phyloP scores from a whole-genome alignment of 2,113 vertebrate species.

The Pongo pygmaeus region DNA sequence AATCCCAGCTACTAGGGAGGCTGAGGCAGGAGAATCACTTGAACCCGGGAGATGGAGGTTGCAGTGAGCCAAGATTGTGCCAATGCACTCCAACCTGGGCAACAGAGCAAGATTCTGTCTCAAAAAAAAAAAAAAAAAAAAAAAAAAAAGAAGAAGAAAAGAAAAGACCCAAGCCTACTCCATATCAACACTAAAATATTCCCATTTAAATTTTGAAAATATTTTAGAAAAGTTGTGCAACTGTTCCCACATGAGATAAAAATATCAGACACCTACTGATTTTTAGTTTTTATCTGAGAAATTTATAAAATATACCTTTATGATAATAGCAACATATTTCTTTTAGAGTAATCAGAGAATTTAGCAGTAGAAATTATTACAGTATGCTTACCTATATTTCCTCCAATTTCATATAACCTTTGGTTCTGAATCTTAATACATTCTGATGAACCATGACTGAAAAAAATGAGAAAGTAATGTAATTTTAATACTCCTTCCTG shows the following conservation, averaged over 20 bases:
- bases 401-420: constrained; percentile 92
- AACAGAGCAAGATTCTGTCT: no score
- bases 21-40: no score
- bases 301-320: not conserved
- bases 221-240: not conserved
- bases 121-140: no score
- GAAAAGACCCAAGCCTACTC: not conserved
- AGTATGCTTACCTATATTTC: constrained; percentile 90
- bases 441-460: constrained; percentile 79
- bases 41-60: no score
- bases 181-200: not conserved
- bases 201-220: not conserved
- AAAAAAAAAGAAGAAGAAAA: no score
- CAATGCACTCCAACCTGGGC: no score
- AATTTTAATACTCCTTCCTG: constrained; percentile 27
- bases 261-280: not conserved
- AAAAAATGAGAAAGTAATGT: constrained; percentile 57
- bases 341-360: not conserved
- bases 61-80: no score
- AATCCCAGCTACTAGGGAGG: no score
- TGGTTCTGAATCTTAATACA: constrained; percentile 84
- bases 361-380: constrained; percentile 15
- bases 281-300: constrained; percentile 26
- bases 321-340: not conserved
- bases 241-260: not conserved